Evolutionary conservation across 2,113 vertebrate genomes (phyloP), one percentile per base, ranked within the genome.

Genomic region (Dasyornis broadbenti): DNA sequence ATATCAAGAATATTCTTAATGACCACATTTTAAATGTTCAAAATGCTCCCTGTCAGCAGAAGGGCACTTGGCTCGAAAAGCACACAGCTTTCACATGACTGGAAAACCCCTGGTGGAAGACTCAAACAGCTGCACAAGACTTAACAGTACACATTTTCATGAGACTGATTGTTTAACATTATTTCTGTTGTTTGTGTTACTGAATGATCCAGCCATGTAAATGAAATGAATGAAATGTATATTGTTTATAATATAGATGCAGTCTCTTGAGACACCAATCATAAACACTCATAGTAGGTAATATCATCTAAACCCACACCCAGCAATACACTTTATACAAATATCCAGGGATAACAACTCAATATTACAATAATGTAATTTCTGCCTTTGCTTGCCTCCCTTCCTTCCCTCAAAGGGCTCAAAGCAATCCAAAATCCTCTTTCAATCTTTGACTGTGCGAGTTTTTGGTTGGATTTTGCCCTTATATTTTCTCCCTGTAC

Each of bases 331-430:
- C 1, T 78, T 71, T 35, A 82, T n/a, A 22, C 40, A 76, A 70
- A 44, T 1, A 1, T 65, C 20, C 70, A 66, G 52, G 22, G 33
- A 53, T 33, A 31, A 1, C 27, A 71, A 27, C 19, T 71, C 28
- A 68, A 16, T 8, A 18, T 33, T 30, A 35, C 15, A 72, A 21
- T 47, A 68, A 7, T 0, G 14, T 23, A 0, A 3, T 68, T 77
- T 86, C 37, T 72, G 22, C 15, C 7, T 77, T 86, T 94, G 6
- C 6, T 60, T 10, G 7, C 7, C 23, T 44, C 17, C 10, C 10
- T 40, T 15, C 5, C 35, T 53, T 44, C 21, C 3, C 9, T 65
- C 31, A 69, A 82, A 85, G 7, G 17, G 11, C 11, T 49, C 30
- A 82, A 82, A 59, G 22, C 3, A 45, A 72, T 8, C 6, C 61